Base-by-base conservation (phyloP, 2,797 vertebrate genomes). In the Phoxinus dragarum region DNA sequence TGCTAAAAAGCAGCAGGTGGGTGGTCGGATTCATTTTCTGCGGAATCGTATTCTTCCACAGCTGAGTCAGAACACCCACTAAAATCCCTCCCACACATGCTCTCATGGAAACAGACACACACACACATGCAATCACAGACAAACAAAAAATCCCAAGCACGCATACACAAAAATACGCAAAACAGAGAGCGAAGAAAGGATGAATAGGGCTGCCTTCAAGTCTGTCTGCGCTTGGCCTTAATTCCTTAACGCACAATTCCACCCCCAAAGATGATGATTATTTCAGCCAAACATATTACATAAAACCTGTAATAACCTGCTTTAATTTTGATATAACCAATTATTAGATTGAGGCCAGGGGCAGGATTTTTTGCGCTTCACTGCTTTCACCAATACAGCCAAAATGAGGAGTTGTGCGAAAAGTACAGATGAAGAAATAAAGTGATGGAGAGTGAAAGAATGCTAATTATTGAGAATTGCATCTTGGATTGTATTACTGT, bases 41-140 rank as follows among this genome's bases (percentile, higher is more conserved):
- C 67, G 44, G 80, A 82, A 88, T 83, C 68, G 77, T 88, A 88
- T 82, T 88, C 76, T 79, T 86, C 80, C 79, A 80, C 21, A 83
- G 84, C 81, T 88, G 47, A 88, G 87, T 88, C 87, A 88, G 74
- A 86, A 85, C 84, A 88, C 87, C 87, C 87, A 88, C 87, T 86
- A 68, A 79, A 88, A 83, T 89, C 64, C 76, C 71, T 76, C 87
- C 78, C 75, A 81, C 81, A 72, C 76, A 42, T 54, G 54, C 52
- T 67, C 80, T 73, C 68, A 77, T 44, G 75, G 68, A 86, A 76
- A 79, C 86, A 77, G 42, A 54, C 75, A 80, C 67, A 72, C 77
- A 72, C 77, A 84, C 44, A 87, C 83, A 77, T 40, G 66, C 36
- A 73, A 16, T 52, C 80, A n/a, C 59, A 73, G 64, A 64, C 14